phyloP scores from a whole-genome alignment of 2,797 vertebrate species.

The Cyclopterus lumpus region DNA sequence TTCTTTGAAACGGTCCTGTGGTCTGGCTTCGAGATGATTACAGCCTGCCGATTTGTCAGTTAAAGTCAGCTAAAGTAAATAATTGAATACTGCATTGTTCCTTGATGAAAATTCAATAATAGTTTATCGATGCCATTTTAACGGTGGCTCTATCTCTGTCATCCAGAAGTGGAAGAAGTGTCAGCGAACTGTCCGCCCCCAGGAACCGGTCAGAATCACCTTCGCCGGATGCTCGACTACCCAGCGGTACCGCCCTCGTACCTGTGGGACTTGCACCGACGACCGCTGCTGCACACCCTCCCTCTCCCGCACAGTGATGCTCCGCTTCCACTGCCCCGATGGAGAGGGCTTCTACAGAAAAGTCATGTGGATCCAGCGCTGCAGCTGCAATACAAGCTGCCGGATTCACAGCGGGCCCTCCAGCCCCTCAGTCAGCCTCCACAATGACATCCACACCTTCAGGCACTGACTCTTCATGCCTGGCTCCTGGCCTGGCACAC shows the following conservation, averaged over 20 bases:
- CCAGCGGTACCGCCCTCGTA: constrained; percentile 67
- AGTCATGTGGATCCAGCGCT: constrained; percentile 84
- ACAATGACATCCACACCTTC: constrained; percentile 59
- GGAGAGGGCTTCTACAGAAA: constrained; percentile 71
- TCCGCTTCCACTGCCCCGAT: constrained; percentile 77
- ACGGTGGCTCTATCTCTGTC: constrained; percentile 12
- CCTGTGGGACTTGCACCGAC: constrained; percentile 74
- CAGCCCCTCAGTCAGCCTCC: constrained; percentile 3
- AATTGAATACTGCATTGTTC: neutral
- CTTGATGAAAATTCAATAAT: neutral
- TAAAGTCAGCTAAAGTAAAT: no score
- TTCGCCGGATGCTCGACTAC: constrained; percentile 76
- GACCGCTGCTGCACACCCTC: constrained; percentile 78
- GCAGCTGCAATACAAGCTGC: constrained; percentile 70
- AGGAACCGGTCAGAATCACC: constrained; percentile 59
- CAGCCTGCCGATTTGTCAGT: neutral
- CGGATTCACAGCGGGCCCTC: constrained; percentile 8
- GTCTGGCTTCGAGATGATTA: neutral
- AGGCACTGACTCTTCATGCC: constrained; percentile 49
- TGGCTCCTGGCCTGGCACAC: neutral
- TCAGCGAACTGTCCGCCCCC: constrained; percentile 64
- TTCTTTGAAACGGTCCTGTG: constrained; percentile 1
- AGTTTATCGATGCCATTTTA: neutral
- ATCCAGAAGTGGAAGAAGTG: constrained; percentile 75
- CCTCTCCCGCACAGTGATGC: constrained; percentile 68